Evolutionary conservation across 2,888 invertebrate species (phyloP), one percentile per base, ranked within the genome.

Genomic region (Biston stratarius): DNA sequence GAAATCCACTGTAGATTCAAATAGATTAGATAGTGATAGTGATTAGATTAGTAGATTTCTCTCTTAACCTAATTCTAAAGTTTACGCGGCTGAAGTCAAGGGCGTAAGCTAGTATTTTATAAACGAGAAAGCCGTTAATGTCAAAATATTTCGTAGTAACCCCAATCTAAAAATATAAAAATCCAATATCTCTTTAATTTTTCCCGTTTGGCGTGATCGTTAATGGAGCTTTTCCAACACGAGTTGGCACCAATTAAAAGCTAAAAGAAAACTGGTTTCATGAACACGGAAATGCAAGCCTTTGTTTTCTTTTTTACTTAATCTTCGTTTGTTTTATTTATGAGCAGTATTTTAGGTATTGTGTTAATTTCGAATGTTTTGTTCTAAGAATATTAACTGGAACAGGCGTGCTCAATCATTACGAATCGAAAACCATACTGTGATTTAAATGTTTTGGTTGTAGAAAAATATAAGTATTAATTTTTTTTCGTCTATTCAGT

Each of bases 181-280:
- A 45, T 45, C 9, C 44, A 71, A 59, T 49, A 49, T 59, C 24
- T 38, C 33, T 60, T 51, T 52, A n/a, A 45, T 49, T 56, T 62
- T 62, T 64, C 58, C 57, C 65, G 64, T 74, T 76, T 70, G 64
- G 52, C 42, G 61, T 56, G 33, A 49, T 56, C 40, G 61, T 49
- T 42, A 64, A 58, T 55, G 42, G 48, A 55, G 48, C 48, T 34
- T 53, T 48, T 59, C 33, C 10, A 48, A 14, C 15, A 44, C 33
- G 14, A 14, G 66, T 65, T 58, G 69, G 63, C 66, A 42, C 68
- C 65, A 74, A 76, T 78, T 74, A 76, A 71, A 72, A 65, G 51
- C 38, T 42, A 44, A 61, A 59, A 67, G 55, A 53, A 42, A 67
- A 59, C 67, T 14, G 12, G 56, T 67, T 61, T 61, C 58, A 59